Percentiles rank a stretch among this genome's conserved stretches.
phyloP scores from a whole-genome alignment of 2,888 invertebrate genomes.

The Argyresthia goedartella region DNA sequence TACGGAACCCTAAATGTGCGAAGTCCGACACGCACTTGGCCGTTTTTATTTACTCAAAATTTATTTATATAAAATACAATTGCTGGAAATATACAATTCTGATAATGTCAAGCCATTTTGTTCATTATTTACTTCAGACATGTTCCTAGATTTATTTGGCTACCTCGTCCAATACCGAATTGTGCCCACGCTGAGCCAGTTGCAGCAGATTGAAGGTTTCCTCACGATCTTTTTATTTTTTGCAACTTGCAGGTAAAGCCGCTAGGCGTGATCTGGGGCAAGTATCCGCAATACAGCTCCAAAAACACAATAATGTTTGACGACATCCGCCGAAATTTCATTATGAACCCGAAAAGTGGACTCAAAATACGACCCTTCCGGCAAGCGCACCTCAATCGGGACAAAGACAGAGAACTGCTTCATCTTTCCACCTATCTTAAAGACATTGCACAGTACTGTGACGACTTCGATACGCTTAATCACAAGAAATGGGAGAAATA shows the following conservation, averaged over 20 bases:
- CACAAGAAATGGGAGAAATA: conserved; percentile 94
- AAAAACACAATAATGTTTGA: conserved; percentile 99
- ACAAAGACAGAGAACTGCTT: conserved; percentile 85
- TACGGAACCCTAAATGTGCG: too few species aligned
- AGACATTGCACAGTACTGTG: conserved; percentile 82
- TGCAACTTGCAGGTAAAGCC: conserved; percentile 86
- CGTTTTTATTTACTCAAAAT: too few species aligned
- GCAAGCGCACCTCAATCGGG: conserved; percentile 90
- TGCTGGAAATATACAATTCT: too few species aligned
- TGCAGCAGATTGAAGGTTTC: too few species aligned
- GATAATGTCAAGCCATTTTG: too few species aligned
- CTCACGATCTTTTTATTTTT: too few species aligned
- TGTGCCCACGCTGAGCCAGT: too few species aligned
- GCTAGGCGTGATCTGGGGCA: conserved; percentile 96
- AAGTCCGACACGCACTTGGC: too few species aligned
- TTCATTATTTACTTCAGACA: too few species aligned
- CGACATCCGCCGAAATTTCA: conserved; percentile 93
- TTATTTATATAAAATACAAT: too few species aligned
- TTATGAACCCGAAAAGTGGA: conserved; percentile 97
- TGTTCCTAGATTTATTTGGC: too few species aligned
- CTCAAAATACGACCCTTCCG: conserved; percentile 91
- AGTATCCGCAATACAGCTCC: conserved; percentile 87
- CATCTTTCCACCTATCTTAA: conserved; percentile 85
- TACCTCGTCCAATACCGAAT: too few species aligned
- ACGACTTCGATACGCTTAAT: conserved; percentile 87